Conservation (phyloP, 2,797 vertebrate species). For the Thaleichthys pacificus region DNA sequence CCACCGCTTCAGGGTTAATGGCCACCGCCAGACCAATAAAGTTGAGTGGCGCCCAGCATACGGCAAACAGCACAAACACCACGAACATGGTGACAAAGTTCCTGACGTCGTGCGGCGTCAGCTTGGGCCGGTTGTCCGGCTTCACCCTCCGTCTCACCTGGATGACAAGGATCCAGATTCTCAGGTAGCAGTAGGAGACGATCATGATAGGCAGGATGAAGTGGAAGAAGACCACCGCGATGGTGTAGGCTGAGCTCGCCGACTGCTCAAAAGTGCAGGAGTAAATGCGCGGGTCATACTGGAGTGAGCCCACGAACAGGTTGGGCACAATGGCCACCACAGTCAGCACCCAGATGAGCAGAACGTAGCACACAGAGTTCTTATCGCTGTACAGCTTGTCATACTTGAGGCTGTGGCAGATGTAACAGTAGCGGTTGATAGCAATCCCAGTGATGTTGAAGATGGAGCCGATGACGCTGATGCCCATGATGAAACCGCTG, state of each 20-base stretch:
- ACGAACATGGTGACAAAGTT: slow-evolving; percentile 84
- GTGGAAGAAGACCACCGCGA: slow-evolving; percentile 84
- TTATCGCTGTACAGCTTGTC: slow-evolving; percentile 80
- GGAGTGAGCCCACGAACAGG: slow-evolving; percentile 78
- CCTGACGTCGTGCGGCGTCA: slow-evolving; percentile 78
- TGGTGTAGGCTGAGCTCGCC: slow-evolving; percentile 76
- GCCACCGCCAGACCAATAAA: slow-evolving; percentile 80
- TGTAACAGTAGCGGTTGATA: slow-evolving; percentile 86
- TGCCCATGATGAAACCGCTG: slow-evolving; percentile 84
- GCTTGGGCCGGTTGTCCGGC: slow-evolving; percentile 67
- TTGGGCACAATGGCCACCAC: slow-evolving; percentile 82
- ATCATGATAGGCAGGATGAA: slow-evolving; percentile 77
- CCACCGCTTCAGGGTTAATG: slow-evolving; percentile 64
- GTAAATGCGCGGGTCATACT: slow-evolving; percentile 83
- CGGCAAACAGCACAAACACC: slow-evolving; percentile 80
- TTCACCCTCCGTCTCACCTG: slow-evolving; percentile 76
- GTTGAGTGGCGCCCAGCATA: slow-evolving; percentile 83
- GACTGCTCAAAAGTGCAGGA: slow-evolving; percentile 84
- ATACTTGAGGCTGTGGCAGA: slow-evolving; percentile 85
- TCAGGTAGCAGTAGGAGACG: slow-evolving; percentile 79
- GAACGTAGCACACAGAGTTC: slow-evolving; percentile 79
- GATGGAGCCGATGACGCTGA: slow-evolving; percentile 85
- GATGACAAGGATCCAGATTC: slow-evolving; percentile 80
- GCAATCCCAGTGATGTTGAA: slow-evolving; percentile 88
- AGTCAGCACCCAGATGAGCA: slow-evolving; percentile 81